Percentiles rank a stretch among this genome's conserved stretches.
Conservation (phyloP, 2,113 vertebrate species). For the Notechis scutatus region DNA sequence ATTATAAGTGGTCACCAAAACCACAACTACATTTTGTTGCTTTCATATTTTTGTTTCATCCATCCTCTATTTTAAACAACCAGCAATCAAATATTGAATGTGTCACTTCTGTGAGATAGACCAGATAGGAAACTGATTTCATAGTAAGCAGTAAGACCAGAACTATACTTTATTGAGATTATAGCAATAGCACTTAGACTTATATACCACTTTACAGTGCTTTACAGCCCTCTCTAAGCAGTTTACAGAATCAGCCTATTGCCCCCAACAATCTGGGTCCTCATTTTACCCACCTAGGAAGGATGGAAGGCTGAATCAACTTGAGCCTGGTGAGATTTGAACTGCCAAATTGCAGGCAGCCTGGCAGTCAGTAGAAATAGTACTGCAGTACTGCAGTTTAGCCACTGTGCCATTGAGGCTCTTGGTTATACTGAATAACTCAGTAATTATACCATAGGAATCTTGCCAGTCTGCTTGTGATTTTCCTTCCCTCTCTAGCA, state of each 20-base stretch:
- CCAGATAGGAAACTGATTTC: neutral
- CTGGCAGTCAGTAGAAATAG: too few species aligned
- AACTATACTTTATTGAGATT: neutral
- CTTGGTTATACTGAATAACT: neutral
- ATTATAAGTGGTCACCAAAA: neutral
- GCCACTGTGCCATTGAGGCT: too few species aligned
- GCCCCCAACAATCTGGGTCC: too few species aligned
- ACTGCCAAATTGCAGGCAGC: too few species aligned
- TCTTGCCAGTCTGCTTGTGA: neutral
- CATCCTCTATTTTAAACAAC: neutral
- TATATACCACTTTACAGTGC: too few species aligned
- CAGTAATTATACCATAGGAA: neutral
- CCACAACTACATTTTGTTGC: neutral
- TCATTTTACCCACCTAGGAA: too few species aligned
- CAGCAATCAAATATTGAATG: neutral
- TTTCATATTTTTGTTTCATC: neutral
- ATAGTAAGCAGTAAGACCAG: neutral
- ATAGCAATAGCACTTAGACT: too few species aligned
- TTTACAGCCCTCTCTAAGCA: too few species aligned
- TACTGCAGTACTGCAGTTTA: too few species aligned
- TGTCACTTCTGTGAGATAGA: neutral
- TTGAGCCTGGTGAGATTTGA: too few species aligned
- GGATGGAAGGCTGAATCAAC: too few species aligned
- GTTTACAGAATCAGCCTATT: too few species aligned
- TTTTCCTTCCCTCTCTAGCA: neutral